Evolutionary conservation across 2,113 vertebrate genomes (phyloP).

Genomic region (Haemorhous mexicanus): DNA sequence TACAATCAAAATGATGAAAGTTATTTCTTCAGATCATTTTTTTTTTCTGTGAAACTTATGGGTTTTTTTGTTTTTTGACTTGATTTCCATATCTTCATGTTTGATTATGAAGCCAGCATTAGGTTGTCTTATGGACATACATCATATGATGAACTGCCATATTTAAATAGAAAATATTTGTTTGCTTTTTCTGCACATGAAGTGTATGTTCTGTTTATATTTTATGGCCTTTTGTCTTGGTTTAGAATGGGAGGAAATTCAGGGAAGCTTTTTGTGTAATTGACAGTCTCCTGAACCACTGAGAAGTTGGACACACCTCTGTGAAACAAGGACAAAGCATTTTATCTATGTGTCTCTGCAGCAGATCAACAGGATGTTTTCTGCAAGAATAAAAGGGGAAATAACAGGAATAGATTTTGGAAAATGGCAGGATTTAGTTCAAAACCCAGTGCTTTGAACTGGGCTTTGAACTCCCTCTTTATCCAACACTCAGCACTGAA

Average conservation of each 20-base stretch:
- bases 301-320: no score
- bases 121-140: background rate
- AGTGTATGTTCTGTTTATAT: background rate
- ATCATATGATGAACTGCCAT: background rate
- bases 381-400: background rate
- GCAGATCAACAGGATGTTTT: background rate
- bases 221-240: background rate
- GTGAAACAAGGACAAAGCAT: background rate
- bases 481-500: background rate
- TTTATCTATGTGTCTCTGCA: background rate
- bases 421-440: background rate
- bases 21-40: background rate
- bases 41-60: background rate
- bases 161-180: background rate
- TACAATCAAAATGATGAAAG: background rate
- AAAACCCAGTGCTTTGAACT: background rate
- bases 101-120: background rate
- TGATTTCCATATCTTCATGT: background rate
- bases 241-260: no score
- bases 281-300: no score
- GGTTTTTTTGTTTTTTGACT: background rate
- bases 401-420: background rate
- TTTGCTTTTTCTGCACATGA: background rate
- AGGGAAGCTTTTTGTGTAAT: no score
- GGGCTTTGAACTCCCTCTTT: background rate